A percentile compares a stretch with the other conserved stretches of the same genome.
Evolutionary conservation across 2,113 vertebrate genomes (phyloP).

Genomic region (Plecturocebus donacophilus): DNA sequence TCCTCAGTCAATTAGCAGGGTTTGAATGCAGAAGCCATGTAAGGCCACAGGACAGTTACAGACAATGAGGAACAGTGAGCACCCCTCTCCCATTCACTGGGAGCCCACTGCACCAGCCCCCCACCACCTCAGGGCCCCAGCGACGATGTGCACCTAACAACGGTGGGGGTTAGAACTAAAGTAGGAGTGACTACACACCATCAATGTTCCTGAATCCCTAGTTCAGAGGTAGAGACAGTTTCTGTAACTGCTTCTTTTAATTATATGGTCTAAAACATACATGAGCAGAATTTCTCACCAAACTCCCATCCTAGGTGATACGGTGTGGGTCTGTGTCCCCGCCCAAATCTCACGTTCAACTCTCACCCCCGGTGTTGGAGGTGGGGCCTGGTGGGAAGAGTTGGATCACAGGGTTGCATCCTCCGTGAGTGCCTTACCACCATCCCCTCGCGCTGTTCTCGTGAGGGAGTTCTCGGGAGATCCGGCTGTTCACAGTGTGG

Average conservation of each 20-base stretch:
- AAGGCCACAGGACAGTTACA: not conserved
- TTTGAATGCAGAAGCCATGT: not conserved
- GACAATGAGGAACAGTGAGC: not conserved
- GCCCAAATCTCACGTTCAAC: too few relatives aligned
- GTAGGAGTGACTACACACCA: accelerated
- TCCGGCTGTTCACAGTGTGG: too few relatives aligned
- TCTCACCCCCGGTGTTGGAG: too few relatives aligned
- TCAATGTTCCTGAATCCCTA: accelerated
- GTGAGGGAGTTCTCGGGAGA: too few relatives aligned
- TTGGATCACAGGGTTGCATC: too few relatives aligned
- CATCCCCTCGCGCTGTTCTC: too few relatives aligned
- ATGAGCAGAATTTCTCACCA: accelerated
- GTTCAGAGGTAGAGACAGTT: accelerated
- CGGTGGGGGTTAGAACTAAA: accelerated
- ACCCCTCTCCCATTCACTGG: accelerated
- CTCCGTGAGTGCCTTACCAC: too few relatives aligned
- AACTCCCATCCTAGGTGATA: not conserved
- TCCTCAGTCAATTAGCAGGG: not conserved
- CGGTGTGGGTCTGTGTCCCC: too few relatives aligned
- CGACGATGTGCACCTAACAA: not conserved
- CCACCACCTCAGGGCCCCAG: not conserved
- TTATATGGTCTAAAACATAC: accelerated
- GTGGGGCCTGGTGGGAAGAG: too few relatives aligned
- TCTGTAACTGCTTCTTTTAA: not conserved
- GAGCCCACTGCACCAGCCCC: not conserved